Conservation (phyloP, 92 coral and sea anemone species). For the Epizoanthus scotinus region DNA sequence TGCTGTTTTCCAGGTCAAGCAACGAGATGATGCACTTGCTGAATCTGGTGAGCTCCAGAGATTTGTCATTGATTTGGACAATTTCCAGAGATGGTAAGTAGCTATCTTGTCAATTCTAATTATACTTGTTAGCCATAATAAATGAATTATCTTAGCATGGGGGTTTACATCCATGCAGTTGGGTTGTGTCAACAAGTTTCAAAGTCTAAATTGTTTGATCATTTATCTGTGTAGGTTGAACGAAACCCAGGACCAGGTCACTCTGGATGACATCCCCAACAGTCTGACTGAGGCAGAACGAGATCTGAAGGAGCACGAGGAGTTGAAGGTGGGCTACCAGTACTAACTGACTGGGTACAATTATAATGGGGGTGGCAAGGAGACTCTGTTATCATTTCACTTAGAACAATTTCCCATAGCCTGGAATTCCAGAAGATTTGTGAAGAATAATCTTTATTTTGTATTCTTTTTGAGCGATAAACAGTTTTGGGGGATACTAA, state of each 20-base stretch:
- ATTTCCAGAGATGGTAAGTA: constrained; percentile 93
- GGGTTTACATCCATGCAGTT: neutral
- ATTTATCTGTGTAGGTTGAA: constrained; percentile 61
- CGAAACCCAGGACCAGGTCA: constrained; percentile 87
- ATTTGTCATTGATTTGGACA: constrained; percentile 94
- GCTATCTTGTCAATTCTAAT: neutral
- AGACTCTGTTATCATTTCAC: too few relatives aligned
- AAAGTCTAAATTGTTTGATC: neutral
- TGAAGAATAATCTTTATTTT: too few relatives aligned
- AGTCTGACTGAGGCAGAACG: constrained; percentile 94
- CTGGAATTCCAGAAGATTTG: too few relatives aligned
- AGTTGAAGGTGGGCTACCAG: constrained; percentile 74
- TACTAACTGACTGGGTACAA: too few relatives aligned
- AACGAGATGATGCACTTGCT: constrained; percentile 93
- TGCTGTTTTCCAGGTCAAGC: constrained; percentile 65
- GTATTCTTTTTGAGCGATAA: too few relatives aligned
- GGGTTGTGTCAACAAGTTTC: neutral
- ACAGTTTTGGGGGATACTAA: too few relatives aligned
- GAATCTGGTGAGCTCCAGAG: constrained; percentile 98
- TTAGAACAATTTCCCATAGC: too few relatives aligned
- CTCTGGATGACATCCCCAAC: constrained; percentile 91
- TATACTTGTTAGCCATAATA: neutral
- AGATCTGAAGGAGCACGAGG: constrained; percentile 92
- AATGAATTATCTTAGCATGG: too few relatives aligned
- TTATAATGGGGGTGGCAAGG: too few relatives aligned